phyloP scores from a whole-genome alignment of 2,888 invertebrate species.

The Cataglyphis cursor region DNA sequence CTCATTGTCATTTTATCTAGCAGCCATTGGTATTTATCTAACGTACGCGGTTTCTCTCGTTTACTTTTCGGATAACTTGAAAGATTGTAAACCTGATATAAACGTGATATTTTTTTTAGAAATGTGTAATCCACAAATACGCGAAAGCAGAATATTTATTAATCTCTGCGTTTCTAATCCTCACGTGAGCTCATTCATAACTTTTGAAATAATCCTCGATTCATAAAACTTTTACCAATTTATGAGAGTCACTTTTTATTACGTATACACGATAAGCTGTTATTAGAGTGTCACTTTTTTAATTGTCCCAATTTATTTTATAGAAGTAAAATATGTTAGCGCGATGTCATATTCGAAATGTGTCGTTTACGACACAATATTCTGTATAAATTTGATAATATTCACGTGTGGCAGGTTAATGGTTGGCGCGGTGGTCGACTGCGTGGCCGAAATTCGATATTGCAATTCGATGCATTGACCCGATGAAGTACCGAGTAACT shows the following conservation, averaged over 20 bases:
- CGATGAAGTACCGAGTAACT: slow-evolving; percentile 67
- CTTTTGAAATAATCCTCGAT: not conserved
- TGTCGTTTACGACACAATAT: slow-evolving; percentile 59
- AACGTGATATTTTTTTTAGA: slow-evolving; percentile 3
- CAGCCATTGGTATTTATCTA: not conserved
- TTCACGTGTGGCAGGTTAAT: slow-evolving; percentile 56
- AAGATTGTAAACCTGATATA: not conserved
- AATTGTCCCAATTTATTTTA: not conserved
- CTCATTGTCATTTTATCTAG: not conserved
- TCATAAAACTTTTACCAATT: not conserved
- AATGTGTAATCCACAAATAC: not conserved
- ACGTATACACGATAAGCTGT: not conserved
- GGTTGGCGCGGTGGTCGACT: slow-evolving; percentile 54
- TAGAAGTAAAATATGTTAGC: not conserved
- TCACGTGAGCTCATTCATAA: not conserved
- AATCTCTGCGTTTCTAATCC: not conserved
- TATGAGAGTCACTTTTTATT: not conserved
- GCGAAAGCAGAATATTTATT: not conserved
- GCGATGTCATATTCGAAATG: slow-evolving; percentile 2
- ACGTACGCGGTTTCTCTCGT: not conserved
- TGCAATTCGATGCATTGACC: slow-evolving; percentile 74
- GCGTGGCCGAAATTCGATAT: slow-evolving; percentile 69
- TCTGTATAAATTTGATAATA: slow-evolving; percentile 63
- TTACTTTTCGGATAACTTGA: not conserved
- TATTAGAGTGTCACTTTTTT: not conserved